Conservation (phyloP, 2,797 vertebrate genomes). For the Danio aesculapii region DNA sequence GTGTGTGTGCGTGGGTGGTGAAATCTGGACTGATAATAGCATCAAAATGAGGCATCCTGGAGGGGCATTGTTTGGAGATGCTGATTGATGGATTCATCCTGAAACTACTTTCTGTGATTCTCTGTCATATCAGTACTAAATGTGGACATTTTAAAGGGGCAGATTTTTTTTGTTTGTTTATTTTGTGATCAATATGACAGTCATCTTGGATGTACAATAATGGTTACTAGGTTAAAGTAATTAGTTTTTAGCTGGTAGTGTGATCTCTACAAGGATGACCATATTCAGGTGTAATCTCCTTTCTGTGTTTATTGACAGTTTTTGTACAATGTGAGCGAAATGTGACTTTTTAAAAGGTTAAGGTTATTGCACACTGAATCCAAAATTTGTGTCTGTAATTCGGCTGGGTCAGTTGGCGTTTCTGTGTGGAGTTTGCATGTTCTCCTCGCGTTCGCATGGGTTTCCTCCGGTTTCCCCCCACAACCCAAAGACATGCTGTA, state of each 20-base stretch:
- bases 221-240: not conserved
- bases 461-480: too few relatives aligned
- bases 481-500: too few relatives aligned
- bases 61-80: slow-evolving; percentile 49
- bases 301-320: not conserved
- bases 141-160: not conserved
- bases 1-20: slow-evolving; percentile 53
- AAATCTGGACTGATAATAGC: slow-evolving; percentile 55
- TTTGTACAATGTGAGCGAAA: not conserved
- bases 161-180: not conserved
- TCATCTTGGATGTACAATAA: not conserved
- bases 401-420: too few relatives aligned
- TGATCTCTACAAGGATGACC: not conserved
- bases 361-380: too few relatives aligned
- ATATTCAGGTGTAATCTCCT: not conserved
- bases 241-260: not conserved
- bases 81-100: slow-evolving; percentile 32
- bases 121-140: slow-evolving; percentile 14
- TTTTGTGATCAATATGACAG: not conserved
- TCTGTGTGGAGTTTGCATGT: too few relatives aligned
- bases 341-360: too few relatives aligned
- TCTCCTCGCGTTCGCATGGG: too few relatives aligned
- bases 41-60: slow-evolving; percentile 43
- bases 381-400: too few relatives aligned
- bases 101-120: slow-evolving; percentile 9